Evolutionary conservation across 2,113 vertebrate species (phyloP), one percentile per base, ranked within the genome.

Genomic region (Pseudorhombus dupliciocellatus): DNA sequence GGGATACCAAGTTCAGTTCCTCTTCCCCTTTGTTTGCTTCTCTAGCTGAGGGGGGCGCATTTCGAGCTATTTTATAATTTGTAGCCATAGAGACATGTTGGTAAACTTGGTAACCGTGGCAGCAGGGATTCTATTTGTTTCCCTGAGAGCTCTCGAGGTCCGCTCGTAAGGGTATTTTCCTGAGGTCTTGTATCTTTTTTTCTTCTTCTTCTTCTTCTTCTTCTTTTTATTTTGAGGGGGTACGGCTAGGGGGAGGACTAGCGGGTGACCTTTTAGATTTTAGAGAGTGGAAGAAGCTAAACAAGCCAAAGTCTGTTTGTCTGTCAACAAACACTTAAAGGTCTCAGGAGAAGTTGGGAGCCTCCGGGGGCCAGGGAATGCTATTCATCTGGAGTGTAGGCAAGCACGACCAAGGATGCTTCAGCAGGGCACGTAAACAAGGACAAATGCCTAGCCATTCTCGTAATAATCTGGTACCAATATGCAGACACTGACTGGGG

Each of bases 31-130:
- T 87, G 79, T 80, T 86, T 84, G 82, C 69, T 70, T 77, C 77
- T 75, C 68, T 56, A 69, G 79, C 86, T 76, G 65, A 69, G 75
- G 80, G 75, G 83, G 73, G 78, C 58, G 75, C 76, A 83, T 91
- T 86, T 88, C 59, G 80, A 57, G 83, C 81, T 81, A 88, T 90
- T 90, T 82, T 84, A 82, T 82, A 72, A 91, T 90, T 89, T 89
- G 89, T 92, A 89, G 85, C 91, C 93, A 93, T 92, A 89, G 90
- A 83, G 75, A 93, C 90, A 87, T 91, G 90, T 92, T 92, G 85
- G 88, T 92, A 92, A 91, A 92, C 89, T 89, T 87, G 85, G 89
- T 89, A 90, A 92, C 87, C 61, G 77, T 81, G 86, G 84, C 80
- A 88, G 85, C 87, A 83, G 88, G 88, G 87, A 87, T 83, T 85